Conservation (phyloP, 2,888 invertebrate species). For the Drosophila neonasuta region DNA sequence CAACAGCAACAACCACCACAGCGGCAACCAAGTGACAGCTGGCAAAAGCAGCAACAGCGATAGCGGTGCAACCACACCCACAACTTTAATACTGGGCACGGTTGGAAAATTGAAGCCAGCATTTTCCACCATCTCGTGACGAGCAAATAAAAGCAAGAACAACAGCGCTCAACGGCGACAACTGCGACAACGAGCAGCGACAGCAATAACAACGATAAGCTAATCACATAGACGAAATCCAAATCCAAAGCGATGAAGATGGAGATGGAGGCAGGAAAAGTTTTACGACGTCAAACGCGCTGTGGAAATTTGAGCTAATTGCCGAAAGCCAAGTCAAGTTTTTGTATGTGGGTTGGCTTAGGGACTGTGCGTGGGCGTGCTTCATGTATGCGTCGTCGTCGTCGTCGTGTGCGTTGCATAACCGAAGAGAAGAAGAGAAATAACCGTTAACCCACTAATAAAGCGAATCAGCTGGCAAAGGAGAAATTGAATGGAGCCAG, state of each 20-base stretch:
- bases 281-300: slow-evolving; percentile 19
- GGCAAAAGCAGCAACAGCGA: slow-evolving; percentile 48
- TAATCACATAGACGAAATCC: slow-evolving; percentile 15
- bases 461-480: slow-evolving; percentile 43
- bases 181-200: slow-evolving; percentile 47
- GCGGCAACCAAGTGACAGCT: slow-evolving; percentile 56
- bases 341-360: not conserved
- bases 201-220: slow-evolving; percentile 24
- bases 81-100: slow-evolving; percentile 70
- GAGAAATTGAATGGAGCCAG: slow-evolving; percentile 50
- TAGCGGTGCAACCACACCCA: slow-evolving; percentile 56
- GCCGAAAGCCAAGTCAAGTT: slow-evolving; percentile 26
- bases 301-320: slow-evolving; percentile 63
- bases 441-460: slow-evolving; percentile 53
- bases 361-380: slow-evolving; percentile 33
- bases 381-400: slow-evolving; percentile 22
- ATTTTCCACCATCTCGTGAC: slow-evolving; percentile 79
- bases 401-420: slow-evolving; percentile 61
- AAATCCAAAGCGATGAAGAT: slow-evolving; percentile 9
- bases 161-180: slow-evolving; percentile 27
- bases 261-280: slow-evolving; percentile 30
- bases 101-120: slow-evolving; percentile 76
- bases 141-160: slow-evolving; percentile 8
- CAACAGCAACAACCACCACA: slow-evolving; percentile 26
- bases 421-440: slow-evolving; percentile 19